These are phyloP conservation scores for Callionymus lyra DNA, from an alignment of 2,113 vertebrate species.

Conservation along the genomic window DNA sequence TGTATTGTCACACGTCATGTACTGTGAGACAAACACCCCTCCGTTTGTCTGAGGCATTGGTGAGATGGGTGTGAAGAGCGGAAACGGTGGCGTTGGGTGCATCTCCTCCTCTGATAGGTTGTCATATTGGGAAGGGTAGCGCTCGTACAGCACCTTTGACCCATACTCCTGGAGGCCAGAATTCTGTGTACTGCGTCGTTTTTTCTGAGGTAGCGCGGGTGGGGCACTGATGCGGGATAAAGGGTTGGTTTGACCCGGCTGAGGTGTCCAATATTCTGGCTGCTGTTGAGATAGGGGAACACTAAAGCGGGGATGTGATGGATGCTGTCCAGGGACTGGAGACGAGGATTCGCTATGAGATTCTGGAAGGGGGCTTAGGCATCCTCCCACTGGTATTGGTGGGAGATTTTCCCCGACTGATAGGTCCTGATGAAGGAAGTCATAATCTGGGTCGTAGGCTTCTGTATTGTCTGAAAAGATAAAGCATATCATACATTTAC, in stretches of 20 bases:
- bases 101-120: conserved; percentile 87
- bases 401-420: conserved; percentile 79
- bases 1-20: conserved; percentile 58
- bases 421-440: conserved; percentile 96
- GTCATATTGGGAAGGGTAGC: conserved; percentile 87
- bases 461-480: conserved; percentile 76
- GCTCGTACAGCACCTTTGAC: conserved; percentile 74
- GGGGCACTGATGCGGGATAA: conserved; percentile 64
- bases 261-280: conserved; percentile 50
- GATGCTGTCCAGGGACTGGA: conserved; percentile 69
- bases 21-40: conserved; percentile 68
- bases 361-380: conserved; percentile 87
- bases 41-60: conserved; percentile 78
- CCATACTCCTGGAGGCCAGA: conserved; percentile 58
- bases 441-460: conserved; percentile 90
- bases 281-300: conserved; percentile 49
- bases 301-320: conserved; percentile 67
- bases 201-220: conserved; percentile 90
- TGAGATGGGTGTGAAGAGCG: conserved; percentile 72
- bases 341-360: conserved; percentile 81
- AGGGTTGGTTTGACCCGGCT: conserved; percentile 38
- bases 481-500: neutral
- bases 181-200: conserved; percentile 77
- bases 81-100: conserved; percentile 65
- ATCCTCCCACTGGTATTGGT: conserved; percentile 60